Evolutionary conservation across 2,113 vertebrate genomes (phyloP).

Genomic region (Nymphicus hollandicus): DNA sequence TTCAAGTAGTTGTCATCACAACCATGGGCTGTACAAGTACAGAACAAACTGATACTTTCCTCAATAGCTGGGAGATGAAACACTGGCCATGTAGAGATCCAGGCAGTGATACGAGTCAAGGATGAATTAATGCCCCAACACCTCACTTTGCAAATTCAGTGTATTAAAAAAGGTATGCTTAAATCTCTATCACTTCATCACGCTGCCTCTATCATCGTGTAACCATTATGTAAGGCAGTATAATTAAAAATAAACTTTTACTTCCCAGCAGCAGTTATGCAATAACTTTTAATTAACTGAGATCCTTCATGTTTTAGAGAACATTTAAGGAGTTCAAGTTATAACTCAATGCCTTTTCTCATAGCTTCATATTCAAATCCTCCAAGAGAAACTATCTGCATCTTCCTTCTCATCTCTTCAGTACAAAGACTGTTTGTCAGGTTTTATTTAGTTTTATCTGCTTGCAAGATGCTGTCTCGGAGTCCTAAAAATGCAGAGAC

Average conservation of each 20-base stretch:
- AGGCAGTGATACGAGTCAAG: background rate
- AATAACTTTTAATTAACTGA: constrained; percentile 53
- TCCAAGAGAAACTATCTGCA: background rate
- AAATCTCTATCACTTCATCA: background rate
- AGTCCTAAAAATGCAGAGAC: constrained; percentile 42
- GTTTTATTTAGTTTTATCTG: constrained; percentile 60
- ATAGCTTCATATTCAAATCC: background rate
- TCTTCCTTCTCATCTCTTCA: constrained; percentile 21
- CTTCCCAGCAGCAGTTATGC: constrained; percentile 47
- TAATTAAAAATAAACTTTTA: constrained; percentile 61
- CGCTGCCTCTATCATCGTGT: background rate
- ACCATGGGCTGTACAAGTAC: background rate
- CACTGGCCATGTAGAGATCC: background rate
- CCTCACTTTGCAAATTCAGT: background rate
- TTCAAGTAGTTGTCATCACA: background rate
- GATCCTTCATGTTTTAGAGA: constrained; percentile 11
- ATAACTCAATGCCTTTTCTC: background rate
- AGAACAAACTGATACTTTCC: background rate
- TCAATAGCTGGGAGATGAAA: background rate
- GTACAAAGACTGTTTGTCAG: constrained; percentile 38
- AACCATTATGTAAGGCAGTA: constrained; percentile 33
- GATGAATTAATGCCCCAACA: background rate
- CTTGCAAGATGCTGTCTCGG: constrained; percentile 18
- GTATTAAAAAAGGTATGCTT: constrained; percentile 18
- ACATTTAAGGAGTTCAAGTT: constrained; percentile 20